Conservation (phyloP, 2,797 vertebrate genomes). For the Chromobotia macracanthus region DNA sequence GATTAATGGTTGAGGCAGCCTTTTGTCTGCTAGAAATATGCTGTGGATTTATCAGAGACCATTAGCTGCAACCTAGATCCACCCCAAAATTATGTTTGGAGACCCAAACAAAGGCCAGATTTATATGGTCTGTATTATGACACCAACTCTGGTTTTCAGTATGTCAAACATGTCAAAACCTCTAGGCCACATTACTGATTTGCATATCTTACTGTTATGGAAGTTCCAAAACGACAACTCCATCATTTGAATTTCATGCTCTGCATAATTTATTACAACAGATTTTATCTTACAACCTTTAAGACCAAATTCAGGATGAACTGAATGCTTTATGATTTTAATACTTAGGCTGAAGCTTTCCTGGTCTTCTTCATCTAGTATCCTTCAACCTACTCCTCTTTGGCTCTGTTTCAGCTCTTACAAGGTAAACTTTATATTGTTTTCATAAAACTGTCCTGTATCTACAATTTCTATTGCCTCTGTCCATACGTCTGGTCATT, state of each 20-base stretch:
- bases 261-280: neutral
- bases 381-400: neutral
- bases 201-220: neutral
- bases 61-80: neutral
- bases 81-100: neutral
- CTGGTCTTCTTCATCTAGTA: neutral
- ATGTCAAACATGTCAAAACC: too few species aligned
- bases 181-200: neutral
- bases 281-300: neutral
- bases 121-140: neutral
- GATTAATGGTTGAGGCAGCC: too few species aligned
- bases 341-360: neutral
- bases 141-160: too few species aligned
- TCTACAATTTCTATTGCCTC: neutral
- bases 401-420: neutral
- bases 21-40: too few species aligned
- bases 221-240: neutral
- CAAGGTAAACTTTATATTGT: neutral
- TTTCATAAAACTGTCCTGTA: neutral
- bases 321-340: neutral
- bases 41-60: neutral
- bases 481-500: neutral
- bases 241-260: neutral
- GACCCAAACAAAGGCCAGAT: neutral
- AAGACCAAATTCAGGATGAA: neutral